A percentile compares a stretch with the other conserved stretches of the same genome.
These are phyloP conservation scores for Onychostruthus taczanowskii DNA, from an alignment of 2,113 vertebrate genomes.

Conservation along the genomic window DNA sequence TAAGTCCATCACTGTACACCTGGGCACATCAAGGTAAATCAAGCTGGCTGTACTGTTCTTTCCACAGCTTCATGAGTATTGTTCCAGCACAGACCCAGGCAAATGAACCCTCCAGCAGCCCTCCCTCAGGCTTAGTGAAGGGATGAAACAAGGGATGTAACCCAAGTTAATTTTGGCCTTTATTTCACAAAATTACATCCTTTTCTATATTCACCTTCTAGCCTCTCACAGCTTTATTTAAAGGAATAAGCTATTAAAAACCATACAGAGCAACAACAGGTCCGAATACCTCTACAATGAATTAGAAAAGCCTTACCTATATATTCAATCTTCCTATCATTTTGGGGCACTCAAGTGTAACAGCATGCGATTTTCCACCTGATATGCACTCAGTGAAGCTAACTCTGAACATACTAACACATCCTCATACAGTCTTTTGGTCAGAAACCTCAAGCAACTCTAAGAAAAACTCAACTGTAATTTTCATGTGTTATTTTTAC, in stretches of 20 bases:
- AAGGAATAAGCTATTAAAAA: background rate
- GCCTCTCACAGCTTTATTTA: background rate
- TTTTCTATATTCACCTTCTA: background rate
- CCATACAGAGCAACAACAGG: background rate
- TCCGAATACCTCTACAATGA: background rate
- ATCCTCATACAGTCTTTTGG: background rate
- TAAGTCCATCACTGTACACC: background rate
- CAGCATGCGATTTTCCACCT: background rate
- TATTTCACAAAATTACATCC: background rate
- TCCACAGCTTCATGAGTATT: background rate
- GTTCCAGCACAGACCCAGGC: rapidly evolving
- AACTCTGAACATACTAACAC: background rate
- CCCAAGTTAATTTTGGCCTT: background rate
- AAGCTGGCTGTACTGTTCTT: background rate
- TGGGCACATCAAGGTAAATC: background rate
- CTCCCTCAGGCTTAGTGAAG: background rate
- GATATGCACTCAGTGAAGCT: background rate
- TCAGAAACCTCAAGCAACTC: background rate
- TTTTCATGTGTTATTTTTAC: background rate
- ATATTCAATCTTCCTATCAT: background rate
- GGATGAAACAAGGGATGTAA: background rate
- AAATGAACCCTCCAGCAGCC: background rate
- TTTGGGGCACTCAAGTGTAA: background rate
- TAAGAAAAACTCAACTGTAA: background rate
- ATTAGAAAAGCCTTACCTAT: background rate